Conservation (phyloP, 2,113 vertebrate genomes). For the Rhea pennata region DNA sequence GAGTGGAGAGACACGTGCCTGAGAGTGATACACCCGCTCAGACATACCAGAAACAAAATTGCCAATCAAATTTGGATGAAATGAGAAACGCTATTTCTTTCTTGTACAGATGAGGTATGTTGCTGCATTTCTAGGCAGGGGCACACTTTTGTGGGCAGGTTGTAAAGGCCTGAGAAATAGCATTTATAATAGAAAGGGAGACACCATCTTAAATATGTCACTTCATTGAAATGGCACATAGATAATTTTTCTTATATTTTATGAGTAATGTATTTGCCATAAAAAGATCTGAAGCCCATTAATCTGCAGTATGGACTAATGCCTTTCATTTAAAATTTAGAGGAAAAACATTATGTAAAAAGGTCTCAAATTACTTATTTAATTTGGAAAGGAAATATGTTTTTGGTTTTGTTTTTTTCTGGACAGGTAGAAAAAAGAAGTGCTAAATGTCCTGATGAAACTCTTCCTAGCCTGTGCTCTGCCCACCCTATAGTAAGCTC, state of each 20-base stretch:
- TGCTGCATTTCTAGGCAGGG: constrained; percentile 19
- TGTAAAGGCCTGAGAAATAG: constrained; percentile 27
- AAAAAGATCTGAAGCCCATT: not conserved
- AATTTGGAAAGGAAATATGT: not conserved
- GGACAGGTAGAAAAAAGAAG: not conserved
- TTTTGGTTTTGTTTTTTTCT: not conserved
- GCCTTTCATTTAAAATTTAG: not conserved
- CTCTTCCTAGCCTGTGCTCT: not conserved
- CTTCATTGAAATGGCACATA: not conserved
- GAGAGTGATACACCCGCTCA: not conserved
- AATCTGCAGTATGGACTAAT: not conserved
- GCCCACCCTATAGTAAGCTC: not conserved
- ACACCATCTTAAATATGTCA: not conserved
- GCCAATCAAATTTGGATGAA: not conserved
- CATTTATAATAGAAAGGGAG: not conserved
- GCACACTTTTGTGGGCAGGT: not conserved
- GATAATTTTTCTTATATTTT: constrained; percentile 23
- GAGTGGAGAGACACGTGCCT: not conserved
- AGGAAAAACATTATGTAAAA: not conserved
- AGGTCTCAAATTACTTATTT: not conserved
- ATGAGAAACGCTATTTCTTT: not conserved
- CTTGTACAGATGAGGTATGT: not conserved
- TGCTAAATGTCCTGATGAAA: not conserved
- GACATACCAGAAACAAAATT: not conserved
- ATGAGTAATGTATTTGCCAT: not conserved